Conservation (phyloP, 2,113 vertebrate genomes). For the Oncorhynchus masou region DNA sequence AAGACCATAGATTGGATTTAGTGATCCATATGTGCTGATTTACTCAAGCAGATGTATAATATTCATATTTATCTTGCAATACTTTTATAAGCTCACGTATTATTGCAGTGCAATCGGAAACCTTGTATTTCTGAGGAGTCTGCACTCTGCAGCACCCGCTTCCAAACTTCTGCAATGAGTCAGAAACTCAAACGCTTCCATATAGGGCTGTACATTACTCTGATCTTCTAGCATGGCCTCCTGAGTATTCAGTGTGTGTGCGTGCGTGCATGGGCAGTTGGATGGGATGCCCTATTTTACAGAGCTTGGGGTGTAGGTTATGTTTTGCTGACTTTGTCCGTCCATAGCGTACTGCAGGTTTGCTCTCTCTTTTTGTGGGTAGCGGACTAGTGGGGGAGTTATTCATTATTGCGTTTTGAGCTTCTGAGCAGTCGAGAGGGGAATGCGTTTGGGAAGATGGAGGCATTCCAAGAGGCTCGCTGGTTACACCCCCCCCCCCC, state of each 20-base stretch:
- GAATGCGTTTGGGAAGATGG: slow-evolving; percentile 32
- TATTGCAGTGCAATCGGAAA: neutral
- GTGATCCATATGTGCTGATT: slow-evolving; percentile 51
- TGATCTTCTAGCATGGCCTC: too few species aligned
- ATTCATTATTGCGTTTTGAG: slow-evolving; percentile 39
- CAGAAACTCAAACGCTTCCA: neutral
- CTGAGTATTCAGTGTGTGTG: too few species aligned
- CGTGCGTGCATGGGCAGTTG: neutral
- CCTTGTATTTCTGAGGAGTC: neutral
- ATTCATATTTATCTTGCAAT: slow-evolving; percentile 8
- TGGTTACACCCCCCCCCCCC: too few species aligned
- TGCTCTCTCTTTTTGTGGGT: slow-evolving; percentile 21
- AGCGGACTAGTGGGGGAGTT: slow-evolving; percentile 8
- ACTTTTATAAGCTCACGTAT: slow-evolving; percentile 24
- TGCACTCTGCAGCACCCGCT: neutral
- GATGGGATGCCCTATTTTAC: slow-evolving; percentile 21
- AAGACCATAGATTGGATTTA: slow-evolving; percentile 58
- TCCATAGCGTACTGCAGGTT: slow-evolving; percentile 2
- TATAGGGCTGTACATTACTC: neutral
- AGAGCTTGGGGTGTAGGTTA: neutral
- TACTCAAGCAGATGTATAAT: slow-evolving; percentile 44
- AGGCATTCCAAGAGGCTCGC: slow-evolving; percentile 17
- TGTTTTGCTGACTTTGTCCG: slow-evolving; percentile 30
- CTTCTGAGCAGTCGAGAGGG: slow-evolving; percentile 31
- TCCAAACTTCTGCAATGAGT: neutral